A percentile compares a stretch with the other conserved stretches of the same genome.
These are phyloP conservation scores for Eulemur rufifrons DNA, from an alignment of 2,113 vertebrate genomes.

Conservation along the genomic window DNA sequence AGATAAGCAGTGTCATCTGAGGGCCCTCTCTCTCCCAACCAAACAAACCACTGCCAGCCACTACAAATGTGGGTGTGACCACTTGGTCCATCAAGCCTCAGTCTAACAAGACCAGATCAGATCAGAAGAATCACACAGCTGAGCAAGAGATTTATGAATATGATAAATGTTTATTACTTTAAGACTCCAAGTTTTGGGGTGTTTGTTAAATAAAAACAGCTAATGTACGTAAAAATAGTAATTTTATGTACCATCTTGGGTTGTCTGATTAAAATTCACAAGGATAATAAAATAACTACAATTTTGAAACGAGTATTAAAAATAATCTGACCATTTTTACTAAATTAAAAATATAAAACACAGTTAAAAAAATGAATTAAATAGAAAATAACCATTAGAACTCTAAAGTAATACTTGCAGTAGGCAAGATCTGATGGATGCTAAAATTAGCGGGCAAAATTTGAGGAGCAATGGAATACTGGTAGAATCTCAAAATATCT, in stretches of 20 bases:
- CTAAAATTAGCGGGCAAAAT: not conserved
- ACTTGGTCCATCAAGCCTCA: not conserved
- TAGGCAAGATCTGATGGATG: not conserved
- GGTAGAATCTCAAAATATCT: not conserved
- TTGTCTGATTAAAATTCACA: fast-evolving
- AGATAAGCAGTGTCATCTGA: not conserved
- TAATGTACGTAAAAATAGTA: not conserved
- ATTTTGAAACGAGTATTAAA: constrained; percentile 17
- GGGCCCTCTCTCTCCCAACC: not conserved
- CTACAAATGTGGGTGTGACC: too few relatives aligned
- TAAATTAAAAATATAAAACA: not conserved
- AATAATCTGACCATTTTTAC: not conserved
- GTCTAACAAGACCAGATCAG: not conserved
- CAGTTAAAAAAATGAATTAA: not conserved
- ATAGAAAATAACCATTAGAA: not conserved
- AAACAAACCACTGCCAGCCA: not conserved
- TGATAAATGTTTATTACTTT: not conserved
- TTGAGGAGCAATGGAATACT: not conserved
- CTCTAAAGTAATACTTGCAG: not conserved
- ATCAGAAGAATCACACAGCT: not conserved
- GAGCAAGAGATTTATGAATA: not conserved
- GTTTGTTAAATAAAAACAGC: not conserved
- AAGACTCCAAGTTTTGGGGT: not conserved
- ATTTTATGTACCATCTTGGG: not conserved
- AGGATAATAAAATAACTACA: constrained; percentile 69